These are phyloP conservation scores for Scelioninae gen. 1 DNA, from an alignment of 2,888 invertebrate species.

Conservation along the genomic window DNA sequence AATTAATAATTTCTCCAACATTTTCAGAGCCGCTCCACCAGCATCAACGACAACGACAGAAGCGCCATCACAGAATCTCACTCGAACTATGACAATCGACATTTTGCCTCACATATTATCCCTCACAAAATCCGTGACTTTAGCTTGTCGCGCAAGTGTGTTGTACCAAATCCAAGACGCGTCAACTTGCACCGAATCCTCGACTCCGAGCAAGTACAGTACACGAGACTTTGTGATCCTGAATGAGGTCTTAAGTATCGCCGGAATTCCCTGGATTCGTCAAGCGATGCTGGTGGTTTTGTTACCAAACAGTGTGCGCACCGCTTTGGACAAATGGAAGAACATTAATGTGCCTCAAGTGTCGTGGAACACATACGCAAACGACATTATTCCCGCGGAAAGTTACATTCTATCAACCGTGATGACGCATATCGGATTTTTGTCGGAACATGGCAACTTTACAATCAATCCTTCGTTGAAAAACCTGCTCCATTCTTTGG, in stretches of 20 bases:
- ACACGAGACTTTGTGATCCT: slow-evolving; percentile 85
- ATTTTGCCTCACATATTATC: slow-evolving; percentile 88
- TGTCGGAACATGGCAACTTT: slow-evolving; percentile 87
- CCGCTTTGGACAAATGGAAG: slow-evolving; percentile 88
- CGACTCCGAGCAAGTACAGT: slow-evolving; percentile 83
- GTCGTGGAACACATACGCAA: slow-evolving; percentile 88
- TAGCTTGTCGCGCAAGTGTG: slow-evolving; percentile 83
- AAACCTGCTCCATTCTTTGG: slow-evolving; percentile 87
- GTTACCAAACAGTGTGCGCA: slow-evolving; percentile 86
- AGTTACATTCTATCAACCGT: slow-evolving; percentile 92
- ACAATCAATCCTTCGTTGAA: slow-evolving; percentile 88
- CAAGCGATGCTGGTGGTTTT: slow-evolving; percentile 85
- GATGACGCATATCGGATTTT: slow-evolving; percentile 87
- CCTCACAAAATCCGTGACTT: slow-evolving; percentile 88
- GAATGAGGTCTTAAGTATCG: slow-evolving; percentile 80
- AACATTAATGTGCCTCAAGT: slow-evolving; percentile 86
- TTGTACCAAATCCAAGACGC: slow-evolving; percentile 85
- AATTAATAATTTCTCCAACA: background rate
- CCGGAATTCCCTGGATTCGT: slow-evolving; percentile 84
- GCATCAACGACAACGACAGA: slow-evolving; percentile 25
- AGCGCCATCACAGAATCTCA: slow-evolving; percentile 68
- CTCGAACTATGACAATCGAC: slow-evolving; percentile 85
- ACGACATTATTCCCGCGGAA: slow-evolving; percentile 93
- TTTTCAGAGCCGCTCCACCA: slow-evolving; percentile 54
- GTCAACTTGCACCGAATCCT: slow-evolving; percentile 74